phyloP scores from a whole-genome alignment of 1,140 invertebrate genomes.

The Propsilocerus akamusi region DNA sequence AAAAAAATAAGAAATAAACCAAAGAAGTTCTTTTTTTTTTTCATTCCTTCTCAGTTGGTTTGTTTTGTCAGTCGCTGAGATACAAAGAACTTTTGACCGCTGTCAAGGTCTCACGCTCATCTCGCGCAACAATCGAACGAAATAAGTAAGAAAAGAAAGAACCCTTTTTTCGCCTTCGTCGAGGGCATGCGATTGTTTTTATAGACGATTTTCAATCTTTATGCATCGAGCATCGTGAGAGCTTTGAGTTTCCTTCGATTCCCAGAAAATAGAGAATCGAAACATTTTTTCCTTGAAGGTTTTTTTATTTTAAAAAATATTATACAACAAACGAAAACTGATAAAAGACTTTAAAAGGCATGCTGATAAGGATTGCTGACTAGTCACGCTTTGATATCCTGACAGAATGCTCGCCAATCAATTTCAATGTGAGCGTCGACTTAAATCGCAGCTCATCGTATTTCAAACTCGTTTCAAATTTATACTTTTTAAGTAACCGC shows the following conservation, averaged over 20 bases:
- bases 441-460: neutral
- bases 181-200: no score
- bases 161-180: no score
- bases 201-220: no score
- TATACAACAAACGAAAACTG: neutral
- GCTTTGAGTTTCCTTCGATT: no score
- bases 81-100: constrained; percentile 4
- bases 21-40: neutral
- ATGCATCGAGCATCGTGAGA: no score
- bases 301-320: no score
- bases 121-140: no score
- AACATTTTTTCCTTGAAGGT: no score
- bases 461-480: neutral
- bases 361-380: no score
- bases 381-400: neutral
- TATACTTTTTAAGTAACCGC: neutral
- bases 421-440: neutral
- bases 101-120: constrained; percentile 2
- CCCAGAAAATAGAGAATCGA: no score
- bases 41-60: neutral
- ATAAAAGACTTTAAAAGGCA: neutral
- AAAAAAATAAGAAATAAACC: no score
- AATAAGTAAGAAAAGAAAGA: no score
- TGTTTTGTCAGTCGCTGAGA: neutral
- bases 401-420: neutral